Base-by-base conservation (phyloP, 1,140 invertebrate genomes). In the Drosophila gunungcola region DNA sequence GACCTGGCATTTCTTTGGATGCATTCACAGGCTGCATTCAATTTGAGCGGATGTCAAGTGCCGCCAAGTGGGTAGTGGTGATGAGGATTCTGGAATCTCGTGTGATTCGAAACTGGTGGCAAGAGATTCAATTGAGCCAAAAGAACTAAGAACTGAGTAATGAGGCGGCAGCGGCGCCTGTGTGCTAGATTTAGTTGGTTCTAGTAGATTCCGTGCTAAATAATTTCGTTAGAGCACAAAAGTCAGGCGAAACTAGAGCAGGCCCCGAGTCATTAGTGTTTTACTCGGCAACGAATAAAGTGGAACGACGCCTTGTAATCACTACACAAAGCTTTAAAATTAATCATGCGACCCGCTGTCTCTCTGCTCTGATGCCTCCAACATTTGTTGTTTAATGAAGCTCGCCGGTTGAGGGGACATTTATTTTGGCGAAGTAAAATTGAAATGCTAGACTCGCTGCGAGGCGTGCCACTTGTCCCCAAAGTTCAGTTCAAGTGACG, bases 401-500 rank as follows among this genome's bases (percentile, higher is more conserved):
- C 56, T 27, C 58, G 41, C 27, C 56, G 36, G 53, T 60, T 16
- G 58, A 72, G 57, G 43, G 38, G 53, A 67, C 53, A 58, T 77
- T 73, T 82, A 48, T 74, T 55, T 45, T 10, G 45, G 43, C 46
- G 13, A 55, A 69, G 51, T 43, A 32, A 57, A 62, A 49, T 78
- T 69, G 32, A 75, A 74, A 69, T 79, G 52, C 56, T 32, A 73
- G 21, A 42, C 53, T 43, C 13, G 46, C 56, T 62, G 49, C 62
- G 16, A 42, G 83, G 82, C 83, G 75, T 83, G 75, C 79, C 79
- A 83, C 82, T 86, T 83, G 82, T 86, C 82, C 79, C 69, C 79
- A 55, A 88, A 86, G 75, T 89, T 88, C 49, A 48, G 67, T 48
- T 86, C 79, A 79, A 86, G 83, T 83, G 79, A 69, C 64, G 79